Evolutionary conservation across 2,888 invertebrate species (phyloP), one percentile per base, ranked within the genome.

Genomic region (Apodemia duryi): DNA sequence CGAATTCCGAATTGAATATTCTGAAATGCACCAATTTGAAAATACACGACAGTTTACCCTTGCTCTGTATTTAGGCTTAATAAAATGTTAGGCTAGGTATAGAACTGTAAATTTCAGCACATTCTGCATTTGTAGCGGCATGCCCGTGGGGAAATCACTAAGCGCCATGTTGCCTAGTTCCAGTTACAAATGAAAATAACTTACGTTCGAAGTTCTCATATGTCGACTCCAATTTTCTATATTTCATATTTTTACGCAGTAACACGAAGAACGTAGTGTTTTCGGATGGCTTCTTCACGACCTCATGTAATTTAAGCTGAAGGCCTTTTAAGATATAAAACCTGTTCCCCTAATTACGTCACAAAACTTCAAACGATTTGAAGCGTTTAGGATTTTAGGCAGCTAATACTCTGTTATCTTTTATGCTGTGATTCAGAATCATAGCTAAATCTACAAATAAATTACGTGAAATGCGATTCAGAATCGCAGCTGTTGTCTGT

Each of bases 121-220:
- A 54, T 29, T 54, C 11, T 29, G 29, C 29, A 54, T 54, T 54
- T 54, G 54, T 54, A 21, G 29, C 28, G 54, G 11, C 54, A 11
- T 11, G 54, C 29, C 54, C 54, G 32, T 3, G 3, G 54, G 54
- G 54, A 54, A 54, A 54, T 54, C 54, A 54, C 54, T 54, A 54
- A 54, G 32, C 54, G 54, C 54, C 29, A 11, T 32, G 28, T 29
- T 46, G 46, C 13, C 46, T 29, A 54, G 54, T 29, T 29, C 54
- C 29, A 32, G 54, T 54, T 54, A 11, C 54, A 54, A 54, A 54
- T 54, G 54, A 32, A 54, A 54, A 54, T 29, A 32, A 46, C 46
- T 46, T 28, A 29, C 54, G 29, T 54, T 54, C 54, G 54, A 54
- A 54, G 21, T 54, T 21, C 29, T 32, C 54, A 11, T 11, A 21